Conservation (phyloP, 2,113 vertebrate genomes). For the Lagenorhynchus albirostris region DNA sequence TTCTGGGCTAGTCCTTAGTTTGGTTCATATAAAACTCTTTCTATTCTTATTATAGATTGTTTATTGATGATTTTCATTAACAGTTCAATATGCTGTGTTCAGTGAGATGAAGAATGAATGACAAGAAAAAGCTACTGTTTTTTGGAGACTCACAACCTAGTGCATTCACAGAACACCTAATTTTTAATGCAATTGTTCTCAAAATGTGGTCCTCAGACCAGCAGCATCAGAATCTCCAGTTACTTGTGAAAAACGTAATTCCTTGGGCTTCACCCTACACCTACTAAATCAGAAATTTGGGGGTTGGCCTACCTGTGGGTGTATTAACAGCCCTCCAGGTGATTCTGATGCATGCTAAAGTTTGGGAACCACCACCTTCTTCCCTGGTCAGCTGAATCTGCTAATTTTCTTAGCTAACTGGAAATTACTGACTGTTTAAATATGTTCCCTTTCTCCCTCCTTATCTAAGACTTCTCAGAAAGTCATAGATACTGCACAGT, state of each 20-base stretch:
- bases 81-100: neutral
- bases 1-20: no score
- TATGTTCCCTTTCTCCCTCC: neutral
- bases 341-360: neutral
- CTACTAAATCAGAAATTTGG: neutral
- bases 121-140: neutral
- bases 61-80: no score
- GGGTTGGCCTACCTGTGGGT: neutral
- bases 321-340: neutral
- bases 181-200: neutral
- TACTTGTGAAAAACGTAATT: neutral
- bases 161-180: neutral
- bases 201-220: neutral
- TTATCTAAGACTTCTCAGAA: neutral
- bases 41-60: no score
- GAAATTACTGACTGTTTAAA: neutral
- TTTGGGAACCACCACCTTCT: neutral
- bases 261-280: neutral
- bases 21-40: no score
- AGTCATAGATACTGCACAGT: neutral
- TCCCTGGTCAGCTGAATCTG: neutral
- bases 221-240: neutral
- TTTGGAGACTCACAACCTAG: neutral
- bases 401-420: neutral
- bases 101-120: neutral